Evolutionary conservation across 2,113 vertebrate genomes (phyloP).

Genomic region (Casuarius casuarius): DNA sequence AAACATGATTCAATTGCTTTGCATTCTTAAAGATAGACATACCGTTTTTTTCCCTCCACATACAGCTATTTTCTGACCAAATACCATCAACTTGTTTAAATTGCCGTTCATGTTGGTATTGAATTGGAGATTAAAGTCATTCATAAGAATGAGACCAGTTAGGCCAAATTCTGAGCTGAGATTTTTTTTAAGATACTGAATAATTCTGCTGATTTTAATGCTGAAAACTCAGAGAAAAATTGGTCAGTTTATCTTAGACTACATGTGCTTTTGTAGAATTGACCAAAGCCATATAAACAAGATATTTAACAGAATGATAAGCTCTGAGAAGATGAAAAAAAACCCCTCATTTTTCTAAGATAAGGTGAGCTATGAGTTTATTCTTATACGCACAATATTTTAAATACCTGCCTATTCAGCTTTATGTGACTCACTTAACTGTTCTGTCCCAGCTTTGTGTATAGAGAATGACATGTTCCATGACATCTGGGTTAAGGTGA

Average conservation of each 20-base stretch:
- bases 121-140: background rate
- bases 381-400: background rate
- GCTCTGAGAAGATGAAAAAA: background rate
- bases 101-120: background rate
- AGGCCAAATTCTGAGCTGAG: background rate
- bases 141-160: background rate
- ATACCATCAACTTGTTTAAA: background rate
- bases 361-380: background rate
- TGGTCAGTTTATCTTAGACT: background rate
- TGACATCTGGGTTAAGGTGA: constrained; percentile 60
- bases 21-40: background rate
- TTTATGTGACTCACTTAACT: constrained; percentile 43
- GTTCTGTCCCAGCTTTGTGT: constrained; percentile 46
- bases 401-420: constrained; percentile 46
- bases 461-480: constrained; percentile 53
- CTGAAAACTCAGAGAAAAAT: background rate
- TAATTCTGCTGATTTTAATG: background rate
- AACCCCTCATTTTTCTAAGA: background rate
- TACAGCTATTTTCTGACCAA: background rate
- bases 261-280: background rate
- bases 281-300: background rate
- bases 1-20: background rate
- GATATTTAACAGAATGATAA: background rate
- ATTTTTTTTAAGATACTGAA: background rate
- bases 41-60: background rate